Percentiles rank a stretch among this genome's conserved stretches.
Conservation (phyloP, 2,888 invertebrate species). For the Meteorus colon region DNA sequence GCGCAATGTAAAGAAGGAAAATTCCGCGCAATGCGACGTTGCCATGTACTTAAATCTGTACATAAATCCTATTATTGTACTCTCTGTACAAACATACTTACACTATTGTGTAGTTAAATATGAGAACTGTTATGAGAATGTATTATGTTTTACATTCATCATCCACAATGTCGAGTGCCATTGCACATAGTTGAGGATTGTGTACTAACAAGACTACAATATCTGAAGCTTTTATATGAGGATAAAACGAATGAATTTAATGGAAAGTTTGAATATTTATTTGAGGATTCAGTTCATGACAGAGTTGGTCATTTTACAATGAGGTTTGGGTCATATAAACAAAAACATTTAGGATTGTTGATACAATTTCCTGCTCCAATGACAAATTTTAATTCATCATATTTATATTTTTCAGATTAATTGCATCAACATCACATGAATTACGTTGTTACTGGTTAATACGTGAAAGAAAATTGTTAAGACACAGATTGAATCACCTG, state of each 20-base stretch:
- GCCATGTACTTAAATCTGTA: too few relatives aligned
- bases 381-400: slow-evolving; percentile 22
- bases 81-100: too few relatives aligned
- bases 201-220: slow-evolving; percentile 74
- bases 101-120: too few relatives aligned
- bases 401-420: slow-evolving; percentile 58
- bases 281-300: slow-evolving; percentile 78
- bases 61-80: too few relatives aligned
- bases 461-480: slow-evolving; percentile 63
- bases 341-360: slow-evolving; percentile 41
- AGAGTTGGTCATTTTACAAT: slow-evolving; percentile 78
- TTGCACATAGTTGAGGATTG: slow-evolving; percentile 76
- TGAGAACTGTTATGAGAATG: neutral
- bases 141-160: slow-evolving; percentile 76
- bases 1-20: too few relatives aligned
- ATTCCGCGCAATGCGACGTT: too few relatives aligned
- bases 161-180: slow-evolving; percentile 76
- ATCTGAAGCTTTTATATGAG: slow-evolving; percentile 72
- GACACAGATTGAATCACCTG: slow-evolving; percentile 60
- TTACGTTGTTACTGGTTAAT: slow-evolving; percentile 61
- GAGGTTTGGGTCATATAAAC: slow-evolving; percentile 65
- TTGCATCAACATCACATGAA: slow-evolving; percentile 61
- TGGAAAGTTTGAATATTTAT: slow-evolving; percentile 75
- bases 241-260: slow-evolving; percentile 67
- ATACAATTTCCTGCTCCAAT: neutral